Conservation (phyloP, 2,113 vertebrate genomes). For the Notiomystis cincta region DNA sequence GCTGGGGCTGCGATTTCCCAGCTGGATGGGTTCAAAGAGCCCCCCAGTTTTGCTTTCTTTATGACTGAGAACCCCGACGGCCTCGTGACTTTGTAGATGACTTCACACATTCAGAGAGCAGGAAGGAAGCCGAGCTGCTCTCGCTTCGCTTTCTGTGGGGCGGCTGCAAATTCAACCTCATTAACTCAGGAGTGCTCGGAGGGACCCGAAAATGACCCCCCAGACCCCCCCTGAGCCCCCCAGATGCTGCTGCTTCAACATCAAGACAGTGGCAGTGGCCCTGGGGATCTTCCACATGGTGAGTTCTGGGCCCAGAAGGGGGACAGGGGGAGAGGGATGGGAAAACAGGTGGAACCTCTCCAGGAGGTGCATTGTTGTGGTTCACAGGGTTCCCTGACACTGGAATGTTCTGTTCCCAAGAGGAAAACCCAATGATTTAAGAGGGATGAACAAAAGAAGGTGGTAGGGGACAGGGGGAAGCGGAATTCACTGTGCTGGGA, state of each 20-base stretch:
- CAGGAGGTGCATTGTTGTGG: background rate
- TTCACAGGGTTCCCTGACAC: background rate
- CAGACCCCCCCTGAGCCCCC: background rate
- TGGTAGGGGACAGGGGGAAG: accelerated
- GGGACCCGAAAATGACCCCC: constrained; percentile 32
- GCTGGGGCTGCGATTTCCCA: background rate
- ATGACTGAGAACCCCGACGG: background rate
- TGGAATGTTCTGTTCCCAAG: background rate
- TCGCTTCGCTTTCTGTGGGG: constrained; percentile 13
- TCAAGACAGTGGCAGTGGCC: constrained; percentile 42
- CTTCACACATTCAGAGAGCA: constrained; percentile 41
- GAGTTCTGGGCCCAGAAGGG: constrained; percentile 1
- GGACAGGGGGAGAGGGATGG: background rate
- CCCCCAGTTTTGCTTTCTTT: background rate
- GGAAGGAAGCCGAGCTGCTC: constrained; percentile 68
- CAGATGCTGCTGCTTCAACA: constrained; percentile 66
- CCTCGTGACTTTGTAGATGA: constrained; percentile 59
- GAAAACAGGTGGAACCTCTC: background rate
- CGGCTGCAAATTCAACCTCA: background rate
- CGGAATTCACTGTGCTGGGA: background rate
- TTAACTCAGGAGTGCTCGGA: background rate
- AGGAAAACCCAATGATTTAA: background rate
- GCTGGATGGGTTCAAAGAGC: background rate
- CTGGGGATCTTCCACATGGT: constrained; percentile 75
- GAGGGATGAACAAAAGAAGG: background rate